Conservation (phyloP, 2,113 vertebrate species). For the Ardeotis arabs region DNA sequence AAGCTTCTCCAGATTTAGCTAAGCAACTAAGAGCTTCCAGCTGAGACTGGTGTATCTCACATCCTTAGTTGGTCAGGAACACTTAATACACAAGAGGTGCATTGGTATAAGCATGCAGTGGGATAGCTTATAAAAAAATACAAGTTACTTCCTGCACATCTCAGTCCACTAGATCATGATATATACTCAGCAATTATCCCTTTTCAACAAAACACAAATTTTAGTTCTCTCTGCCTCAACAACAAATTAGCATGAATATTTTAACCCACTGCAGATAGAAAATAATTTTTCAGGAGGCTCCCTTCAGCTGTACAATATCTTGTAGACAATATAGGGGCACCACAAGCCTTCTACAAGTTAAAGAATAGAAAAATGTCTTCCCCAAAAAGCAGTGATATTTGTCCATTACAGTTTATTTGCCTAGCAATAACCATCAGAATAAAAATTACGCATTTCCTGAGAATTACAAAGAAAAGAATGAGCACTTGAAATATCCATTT, state of each 20-base stretch:
- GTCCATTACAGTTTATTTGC: not conserved
- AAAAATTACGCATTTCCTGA: not conserved
- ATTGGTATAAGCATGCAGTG: not conserved
- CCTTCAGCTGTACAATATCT: not conserved
- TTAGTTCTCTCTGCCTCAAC: not conserved
- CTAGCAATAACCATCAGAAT: not conserved
- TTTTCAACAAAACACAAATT: not conserved
- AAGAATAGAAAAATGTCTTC: not conserved
- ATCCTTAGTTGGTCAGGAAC: not conserved
- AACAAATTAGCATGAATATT: not conserved
- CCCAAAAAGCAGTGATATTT: not conserved
- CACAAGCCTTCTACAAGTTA: not conserved
- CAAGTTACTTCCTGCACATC: not conserved
- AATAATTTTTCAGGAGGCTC: not conserved
- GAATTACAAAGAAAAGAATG: not conserved
- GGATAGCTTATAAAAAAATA: not conserved
- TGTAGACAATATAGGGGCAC: not conserved
- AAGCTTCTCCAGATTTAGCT: not conserved
- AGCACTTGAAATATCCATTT: not conserved
- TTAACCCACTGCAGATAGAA: not conserved
- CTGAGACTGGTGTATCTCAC: not conserved
- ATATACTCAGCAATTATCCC: not conserved
- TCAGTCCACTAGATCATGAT: not conserved
- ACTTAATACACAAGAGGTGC: not conserved
- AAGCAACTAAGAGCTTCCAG: not conserved